A percentile compares a stretch with the other conserved stretches of the same genome.
These are phyloP conservation scores for Poeciliopsis paucimaculata DNA, from an alignment of 2,797 vertebrate species.

Conservation along the genomic window DNA sequence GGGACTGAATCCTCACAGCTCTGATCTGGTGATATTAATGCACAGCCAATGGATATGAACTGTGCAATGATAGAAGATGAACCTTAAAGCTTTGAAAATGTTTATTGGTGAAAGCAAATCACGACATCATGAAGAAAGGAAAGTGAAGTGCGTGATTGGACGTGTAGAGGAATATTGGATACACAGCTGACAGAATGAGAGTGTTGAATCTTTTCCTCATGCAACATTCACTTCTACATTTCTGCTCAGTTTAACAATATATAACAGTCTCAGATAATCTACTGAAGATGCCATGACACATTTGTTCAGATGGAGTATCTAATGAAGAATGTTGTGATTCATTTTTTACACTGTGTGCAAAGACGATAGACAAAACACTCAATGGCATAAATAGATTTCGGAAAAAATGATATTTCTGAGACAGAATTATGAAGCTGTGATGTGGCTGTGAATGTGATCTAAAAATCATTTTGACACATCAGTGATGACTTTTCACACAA, in stretches of 20 bases:
- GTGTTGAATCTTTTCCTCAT: slow-evolving; percentile 20
- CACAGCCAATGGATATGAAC: slow-evolving; percentile 17
- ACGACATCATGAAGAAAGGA: background rate
- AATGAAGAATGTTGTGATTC: slow-evolving; percentile 18
- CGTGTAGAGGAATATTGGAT: slow-evolving; percentile 30
- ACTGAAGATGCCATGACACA: slow-evolving; percentile 9
- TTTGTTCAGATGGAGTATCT: slow-evolving; percentile 24
- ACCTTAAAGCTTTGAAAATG: slow-evolving; percentile 15
- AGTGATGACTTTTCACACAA: background rate
- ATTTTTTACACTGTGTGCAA: slow-evolving; percentile 23
- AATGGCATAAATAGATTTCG: slow-evolving; percentile 16
- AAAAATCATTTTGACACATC: slow-evolving; percentile 7
- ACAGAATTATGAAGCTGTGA: slow-evolving; percentile 9
- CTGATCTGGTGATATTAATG: slow-evolving; percentile 49
- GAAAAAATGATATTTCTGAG: background rate
- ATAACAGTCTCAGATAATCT: slow-evolving; percentile 9
- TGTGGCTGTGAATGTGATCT: background rate
- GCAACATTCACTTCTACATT: slow-evolving; percentile 15
- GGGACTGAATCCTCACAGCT: slow-evolving; percentile 35
- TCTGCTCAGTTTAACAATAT: slow-evolving; percentile 32
- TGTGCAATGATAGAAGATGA: slow-evolving; percentile 17
- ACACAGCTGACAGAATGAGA: slow-evolving; percentile 7
- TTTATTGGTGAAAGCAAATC: background rate
- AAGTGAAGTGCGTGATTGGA: slow-evolving; percentile 6
- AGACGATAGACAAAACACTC: slow-evolving; percentile 13